phyloP scores from a whole-genome alignment of 2,113 vertebrate genomes.

The Ascaphus truei region DNA sequence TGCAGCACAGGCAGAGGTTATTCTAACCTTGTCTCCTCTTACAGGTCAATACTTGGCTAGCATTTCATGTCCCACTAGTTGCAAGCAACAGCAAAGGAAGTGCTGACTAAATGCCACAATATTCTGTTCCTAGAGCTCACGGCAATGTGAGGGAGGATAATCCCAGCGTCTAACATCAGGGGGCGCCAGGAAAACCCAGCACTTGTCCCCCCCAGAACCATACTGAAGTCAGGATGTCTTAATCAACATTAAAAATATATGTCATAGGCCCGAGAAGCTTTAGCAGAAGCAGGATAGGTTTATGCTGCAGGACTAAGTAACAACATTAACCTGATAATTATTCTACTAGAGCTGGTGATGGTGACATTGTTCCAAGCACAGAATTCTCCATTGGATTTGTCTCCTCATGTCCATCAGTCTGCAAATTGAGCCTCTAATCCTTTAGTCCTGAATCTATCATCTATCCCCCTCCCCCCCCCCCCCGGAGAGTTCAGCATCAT shows the following conservation, averaged over 20 bases:
- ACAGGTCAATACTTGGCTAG: constrained; percentile 5
- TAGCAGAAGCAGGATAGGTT: background rate
- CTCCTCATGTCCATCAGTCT: no score
- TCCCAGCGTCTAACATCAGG: background rate
- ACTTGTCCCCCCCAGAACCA: background rate
- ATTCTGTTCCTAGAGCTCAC: no score
- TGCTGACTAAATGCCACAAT: no score
- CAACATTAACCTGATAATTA: no score
- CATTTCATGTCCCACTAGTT: background rate
- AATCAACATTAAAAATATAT: background rate
- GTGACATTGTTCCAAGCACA: no score
- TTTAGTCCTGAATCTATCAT: no score
- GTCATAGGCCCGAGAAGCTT: background rate
- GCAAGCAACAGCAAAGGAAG: background rate
- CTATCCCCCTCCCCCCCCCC: no score
- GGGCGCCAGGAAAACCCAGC: background rate
- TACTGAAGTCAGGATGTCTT: background rate
- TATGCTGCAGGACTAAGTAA: no score
- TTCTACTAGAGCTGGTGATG: no score
- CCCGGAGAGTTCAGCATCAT: no score
- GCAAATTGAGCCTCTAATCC: no score
- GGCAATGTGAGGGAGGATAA: background rate
- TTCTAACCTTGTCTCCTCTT: constrained; percentile 6
- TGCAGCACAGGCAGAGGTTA: background rate
- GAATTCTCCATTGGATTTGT: no score